phyloP scores from a whole-genome alignment of 2,797 vertebrate species.

The Steatocranus sp. region DNA sequence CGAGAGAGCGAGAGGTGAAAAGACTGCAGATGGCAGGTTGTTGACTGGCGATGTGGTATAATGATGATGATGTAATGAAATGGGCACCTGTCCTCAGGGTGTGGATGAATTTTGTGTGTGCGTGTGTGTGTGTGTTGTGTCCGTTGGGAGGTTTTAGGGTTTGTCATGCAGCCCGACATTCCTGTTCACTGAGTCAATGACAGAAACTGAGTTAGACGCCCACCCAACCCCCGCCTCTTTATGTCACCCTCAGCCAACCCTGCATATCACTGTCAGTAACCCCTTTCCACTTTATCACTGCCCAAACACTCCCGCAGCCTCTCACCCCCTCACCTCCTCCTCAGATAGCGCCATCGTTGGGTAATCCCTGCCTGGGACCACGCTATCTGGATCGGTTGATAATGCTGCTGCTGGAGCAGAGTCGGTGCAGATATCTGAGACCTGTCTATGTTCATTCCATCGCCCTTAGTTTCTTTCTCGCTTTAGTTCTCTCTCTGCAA shows the following conservation, averaged over 20 bases:
- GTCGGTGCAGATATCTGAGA: slow-evolving; percentile 40
- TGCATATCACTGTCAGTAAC: slow-evolving; percentile 50
- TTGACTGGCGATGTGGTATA: slow-evolving; percentile 34
- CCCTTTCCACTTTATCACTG: slow-evolving; percentile 53
- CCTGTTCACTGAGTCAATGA: slow-evolving; percentile 74
- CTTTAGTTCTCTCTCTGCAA: slow-evolving; percentile 37
- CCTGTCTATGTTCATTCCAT: slow-evolving; percentile 26
- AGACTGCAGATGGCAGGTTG: slow-evolving; percentile 34
- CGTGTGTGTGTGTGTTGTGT: background rate
- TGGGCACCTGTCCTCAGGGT: slow-evolving; percentile 61
- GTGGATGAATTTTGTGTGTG: slow-evolving; percentile 17
- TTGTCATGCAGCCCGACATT: slow-evolving; percentile 76
- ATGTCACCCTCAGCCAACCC: slow-evolving; percentile 43
- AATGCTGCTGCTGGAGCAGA: slow-evolving; percentile 29
- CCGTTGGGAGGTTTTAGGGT: slow-evolving; percentile 55
- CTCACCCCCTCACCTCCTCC: background rate
- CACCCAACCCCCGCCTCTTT: slow-evolving; percentile 23
- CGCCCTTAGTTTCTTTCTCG: slow-evolving; percentile 11
- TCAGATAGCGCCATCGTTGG: slow-evolving; percentile 33
- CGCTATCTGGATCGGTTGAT: slow-evolving; percentile 51
- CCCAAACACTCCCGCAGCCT: slow-evolving; percentile 19
- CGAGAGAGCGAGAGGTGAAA: background rate
- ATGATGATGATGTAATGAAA: slow-evolving; percentile 63
- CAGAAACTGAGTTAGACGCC: slow-evolving; percentile 59
- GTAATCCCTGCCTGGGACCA: slow-evolving; percentile 57